Conservation (phyloP, 1,140 invertebrate genomes). For the Teleogryllus occipitalis region DNA sequence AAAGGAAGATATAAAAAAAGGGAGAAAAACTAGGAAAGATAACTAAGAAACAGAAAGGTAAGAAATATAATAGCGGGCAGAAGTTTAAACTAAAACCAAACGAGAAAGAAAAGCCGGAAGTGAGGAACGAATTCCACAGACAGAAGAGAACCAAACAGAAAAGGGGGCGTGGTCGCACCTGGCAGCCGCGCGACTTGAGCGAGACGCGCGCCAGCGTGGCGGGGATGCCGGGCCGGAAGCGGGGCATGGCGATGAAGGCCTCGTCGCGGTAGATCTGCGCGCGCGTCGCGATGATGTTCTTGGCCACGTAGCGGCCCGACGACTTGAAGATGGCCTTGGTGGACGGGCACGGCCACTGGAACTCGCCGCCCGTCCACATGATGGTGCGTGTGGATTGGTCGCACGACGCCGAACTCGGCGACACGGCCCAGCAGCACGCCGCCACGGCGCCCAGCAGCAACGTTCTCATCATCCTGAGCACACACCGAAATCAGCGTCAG, state of each 20-base stretch:
- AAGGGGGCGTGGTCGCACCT: constrained; percentile 36
- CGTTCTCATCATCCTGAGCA: too few species aligned
- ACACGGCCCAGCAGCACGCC: too few species aligned
- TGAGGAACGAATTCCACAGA: too few species aligned
- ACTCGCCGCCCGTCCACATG: constrained; percentile 39
- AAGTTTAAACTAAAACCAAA: too few species aligned
- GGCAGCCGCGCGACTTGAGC: constrained; percentile 36
- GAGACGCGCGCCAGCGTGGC: constrained; percentile 49
- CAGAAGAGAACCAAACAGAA: constrained; percentile 36
- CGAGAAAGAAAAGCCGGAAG: too few species aligned
- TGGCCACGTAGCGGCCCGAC: constrained; percentile 45
- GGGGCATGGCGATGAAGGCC: constrained; percentile 47
- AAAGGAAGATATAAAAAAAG: too few species aligned
- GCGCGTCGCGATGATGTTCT: constrained; percentile 51
- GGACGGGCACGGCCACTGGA: constrained; percentile 47
- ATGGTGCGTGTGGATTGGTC: constrained; percentile 23
- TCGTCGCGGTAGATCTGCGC: constrained; percentile 48
- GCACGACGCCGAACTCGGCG: constrained; percentile 6
- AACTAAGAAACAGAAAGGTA: too few species aligned
- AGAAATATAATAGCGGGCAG: too few species aligned
- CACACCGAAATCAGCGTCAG: too few species aligned
- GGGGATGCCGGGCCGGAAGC: constrained; percentile 49
- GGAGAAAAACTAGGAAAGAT: too few species aligned
- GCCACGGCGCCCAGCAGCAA: too few species aligned
- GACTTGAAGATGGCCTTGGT: constrained; percentile 49